Base-by-base conservation (phyloP, 2,113 vertebrate species). In the Synodontis membranacea region DNA sequence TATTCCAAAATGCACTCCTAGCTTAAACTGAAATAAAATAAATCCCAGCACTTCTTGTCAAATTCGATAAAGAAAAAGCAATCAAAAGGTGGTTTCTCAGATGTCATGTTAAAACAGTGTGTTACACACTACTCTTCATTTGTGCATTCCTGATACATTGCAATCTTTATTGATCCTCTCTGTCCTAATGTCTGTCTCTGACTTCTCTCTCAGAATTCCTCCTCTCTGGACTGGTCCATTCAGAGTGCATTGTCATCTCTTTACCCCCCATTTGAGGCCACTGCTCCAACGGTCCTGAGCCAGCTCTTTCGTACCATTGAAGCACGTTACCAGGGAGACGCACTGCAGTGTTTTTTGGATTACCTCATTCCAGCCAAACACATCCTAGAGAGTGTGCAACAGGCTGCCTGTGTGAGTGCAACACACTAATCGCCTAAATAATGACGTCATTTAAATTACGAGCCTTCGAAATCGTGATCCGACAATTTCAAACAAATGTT, bases 281-380 rank as follows among this genome's bases (percentile, higher is more conserved):
- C 97, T 0, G 97, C 97, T 0, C 95, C 97, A 56, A 96, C 96
- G 0, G 94, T 99, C 52, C 96, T 99, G 89, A 92, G 97, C 90
- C 97, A 99, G 93, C 95, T 99, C 87, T 98, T 99, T 86, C 95
- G 95, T 72, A 96, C 97, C 84, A 96, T 98, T 84, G 97, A 98
- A 86, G 95, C 96, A 58, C 92, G 94, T 92, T 99, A 97, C 93
- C 93, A 64, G 0, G 97, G 97, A 0, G 97, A 99, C 17, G 96
- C 97, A 2, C 94, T 99, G 75, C 95, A 95, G 90, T 98, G 97
- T 89, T 94, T 99, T 74, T 93, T 99, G 87, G 95, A 97, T 91
- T 99, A 98, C 93, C 96, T 99, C 87, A 96, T 98, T 91, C 97
- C 97, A 0, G 95, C 96, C 93, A 98, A 98, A 92, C 97, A 97